A percentile compares a stretch with the other conserved stretches of the same genome.
Conservation (phyloP, 2,113 vertebrate species). For the Phylloscopus trochilus region DNA sequence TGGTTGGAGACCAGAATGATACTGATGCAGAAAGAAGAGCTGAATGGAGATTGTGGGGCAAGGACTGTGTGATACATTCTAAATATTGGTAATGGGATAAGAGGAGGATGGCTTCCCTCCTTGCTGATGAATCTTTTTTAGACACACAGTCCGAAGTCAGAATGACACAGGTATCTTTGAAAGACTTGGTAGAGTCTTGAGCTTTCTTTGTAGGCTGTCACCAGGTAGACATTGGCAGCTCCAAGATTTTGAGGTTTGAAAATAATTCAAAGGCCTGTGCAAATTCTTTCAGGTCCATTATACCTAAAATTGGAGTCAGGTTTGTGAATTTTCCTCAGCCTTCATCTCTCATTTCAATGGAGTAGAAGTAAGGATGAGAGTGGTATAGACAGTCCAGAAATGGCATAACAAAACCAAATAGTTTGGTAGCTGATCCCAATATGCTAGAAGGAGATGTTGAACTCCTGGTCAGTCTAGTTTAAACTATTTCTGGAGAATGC, state of each 20-base stretch:
- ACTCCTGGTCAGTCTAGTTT: background rate
- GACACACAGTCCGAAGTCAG: background rate
- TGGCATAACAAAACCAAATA: background rate
- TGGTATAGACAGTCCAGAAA: background rate
- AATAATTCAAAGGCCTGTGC: background rate
- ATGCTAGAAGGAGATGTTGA: background rate
- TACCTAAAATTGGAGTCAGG: background rate
- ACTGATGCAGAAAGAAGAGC: background rate
- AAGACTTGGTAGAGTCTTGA: background rate
- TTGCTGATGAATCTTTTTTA: background rate
- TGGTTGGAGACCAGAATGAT: background rate
- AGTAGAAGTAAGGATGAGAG: background rate
- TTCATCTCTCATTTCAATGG: background rate
- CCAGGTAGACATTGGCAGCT: background rate
- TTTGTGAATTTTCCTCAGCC: background rate
- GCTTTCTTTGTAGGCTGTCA: background rate
- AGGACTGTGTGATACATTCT: background rate
- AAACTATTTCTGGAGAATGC: background rate
- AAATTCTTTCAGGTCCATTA: background rate
- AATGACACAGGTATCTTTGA: background rate
- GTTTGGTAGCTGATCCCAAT: background rate
- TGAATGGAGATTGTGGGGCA: background rate
- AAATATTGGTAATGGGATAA: background rate
- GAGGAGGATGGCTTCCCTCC: background rate
- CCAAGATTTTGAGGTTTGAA: background rate